A percentile compares a stretch with the other conserved stretches of the same genome.
Evolutionary conservation across 2,888 invertebrate species (phyloP).

Genomic region (Lapara coniferarum): DNA sequence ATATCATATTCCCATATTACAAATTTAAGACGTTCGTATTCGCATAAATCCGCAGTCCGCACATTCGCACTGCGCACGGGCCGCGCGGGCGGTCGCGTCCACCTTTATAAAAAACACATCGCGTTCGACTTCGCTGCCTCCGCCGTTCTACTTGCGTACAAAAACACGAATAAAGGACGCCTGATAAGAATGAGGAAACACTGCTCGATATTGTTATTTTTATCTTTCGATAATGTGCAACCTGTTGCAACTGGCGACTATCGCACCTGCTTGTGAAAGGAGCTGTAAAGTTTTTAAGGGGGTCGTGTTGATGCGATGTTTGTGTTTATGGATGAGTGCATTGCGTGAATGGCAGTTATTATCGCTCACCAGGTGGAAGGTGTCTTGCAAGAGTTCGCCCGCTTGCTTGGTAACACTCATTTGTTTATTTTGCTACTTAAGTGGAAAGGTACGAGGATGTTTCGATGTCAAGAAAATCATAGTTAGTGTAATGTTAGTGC

Average conservation of each 20-base stretch:
- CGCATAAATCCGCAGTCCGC: neutral
- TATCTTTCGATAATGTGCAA: constrained; percentile 17
- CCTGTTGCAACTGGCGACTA: constrained; percentile 9
- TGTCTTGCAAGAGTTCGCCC: too few species aligned
- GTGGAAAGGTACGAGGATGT: too few species aligned
- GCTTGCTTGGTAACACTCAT: too few species aligned
- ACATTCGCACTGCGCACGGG: neutral
- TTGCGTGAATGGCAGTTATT: constrained; percentile 1
- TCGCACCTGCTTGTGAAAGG: constrained; percentile 18
- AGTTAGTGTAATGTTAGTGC: too few species aligned
- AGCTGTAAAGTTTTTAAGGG: constrained; percentile 11
- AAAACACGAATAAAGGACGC: constrained; percentile 41
- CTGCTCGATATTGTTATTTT: constrained; percentile 15
- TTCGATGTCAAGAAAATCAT: too few species aligned
- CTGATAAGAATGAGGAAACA: constrained; percentile 53
- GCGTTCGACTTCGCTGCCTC: constrained; percentile 58
- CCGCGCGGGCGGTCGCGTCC: neutral
- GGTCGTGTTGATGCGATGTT: constrained; percentile 5
- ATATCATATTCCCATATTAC: neutral
- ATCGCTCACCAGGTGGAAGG: too few species aligned
- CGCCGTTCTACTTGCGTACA: constrained; percentile 58
- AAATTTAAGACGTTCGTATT: neutral
- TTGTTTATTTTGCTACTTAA: too few species aligned
- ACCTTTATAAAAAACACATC: constrained; percentile 59
- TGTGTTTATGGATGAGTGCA: neutral